Evolutionary conservation across 2,797 vertebrate genomes (phyloP).

Genomic region (Choloepus didactylus): DNA sequence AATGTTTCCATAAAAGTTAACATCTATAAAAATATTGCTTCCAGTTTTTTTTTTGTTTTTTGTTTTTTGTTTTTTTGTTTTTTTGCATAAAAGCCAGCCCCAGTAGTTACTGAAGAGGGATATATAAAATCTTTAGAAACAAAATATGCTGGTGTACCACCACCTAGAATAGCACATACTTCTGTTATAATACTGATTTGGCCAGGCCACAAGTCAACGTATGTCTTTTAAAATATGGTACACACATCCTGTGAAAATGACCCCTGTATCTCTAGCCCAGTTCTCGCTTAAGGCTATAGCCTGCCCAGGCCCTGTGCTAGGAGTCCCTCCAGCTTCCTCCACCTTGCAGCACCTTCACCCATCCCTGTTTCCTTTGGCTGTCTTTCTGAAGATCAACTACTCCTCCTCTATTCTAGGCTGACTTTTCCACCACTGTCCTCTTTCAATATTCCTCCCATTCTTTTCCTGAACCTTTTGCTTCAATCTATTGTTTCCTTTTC

Average conservation of each 20-base stretch:
- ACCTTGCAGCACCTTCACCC: background rate
- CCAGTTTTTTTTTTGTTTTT: background rate
- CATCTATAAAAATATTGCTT: slow-evolving; percentile 58
- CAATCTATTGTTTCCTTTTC: background rate
- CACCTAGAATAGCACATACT: background rate
- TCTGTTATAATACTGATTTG: background rate
- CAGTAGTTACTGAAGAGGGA: background rate
- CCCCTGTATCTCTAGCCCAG: background rate
- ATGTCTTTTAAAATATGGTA: background rate
- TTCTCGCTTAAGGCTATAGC: background rate
- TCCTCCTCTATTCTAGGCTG: background rate
- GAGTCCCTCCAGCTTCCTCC: background rate
- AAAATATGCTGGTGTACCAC: rapidly evolving
- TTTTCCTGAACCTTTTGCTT: background rate
- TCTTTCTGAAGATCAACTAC: background rate
- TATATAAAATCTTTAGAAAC: background rate
- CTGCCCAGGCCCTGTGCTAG: too few species aligned
- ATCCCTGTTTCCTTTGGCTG: background rate
- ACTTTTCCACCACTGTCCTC: background rate
- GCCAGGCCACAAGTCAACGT: background rate
- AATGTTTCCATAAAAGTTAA: slow-evolving; percentile 72
- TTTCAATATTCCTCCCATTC: background rate
- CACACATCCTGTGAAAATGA: background rate
- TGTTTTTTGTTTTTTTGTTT: background rate
- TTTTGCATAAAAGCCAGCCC: background rate